Percentiles rank a stretch among this genome's conserved stretches.
phyloP scores from a whole-genome alignment of 1,140 invertebrate species.

The Caenorhabditis tropicalis region DNA sequence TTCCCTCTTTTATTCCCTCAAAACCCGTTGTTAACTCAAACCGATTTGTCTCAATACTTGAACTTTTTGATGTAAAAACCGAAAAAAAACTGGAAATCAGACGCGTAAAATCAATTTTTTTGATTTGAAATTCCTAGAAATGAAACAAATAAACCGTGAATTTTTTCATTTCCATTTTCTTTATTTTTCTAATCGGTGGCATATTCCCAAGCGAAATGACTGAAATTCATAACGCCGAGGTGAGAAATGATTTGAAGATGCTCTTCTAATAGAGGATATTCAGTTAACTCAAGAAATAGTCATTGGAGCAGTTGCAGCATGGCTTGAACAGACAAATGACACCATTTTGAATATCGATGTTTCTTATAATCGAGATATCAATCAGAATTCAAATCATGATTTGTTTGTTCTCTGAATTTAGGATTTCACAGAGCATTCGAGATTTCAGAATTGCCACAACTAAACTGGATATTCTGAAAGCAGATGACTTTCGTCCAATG shows the following conservation, averaged over 20 bases:
- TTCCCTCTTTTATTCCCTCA: neutral
- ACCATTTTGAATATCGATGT: slow-evolving; percentile 3
- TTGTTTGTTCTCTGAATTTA: neutral
- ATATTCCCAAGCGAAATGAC: slow-evolving; percentile 25
- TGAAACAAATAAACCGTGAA: neutral
- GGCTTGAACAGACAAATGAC: slow-evolving; percentile 35
- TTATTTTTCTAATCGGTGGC: neutral
- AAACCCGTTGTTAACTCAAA: neutral
- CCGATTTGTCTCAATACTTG: slow-evolving; percentile 14
- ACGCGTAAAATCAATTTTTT: neutral
- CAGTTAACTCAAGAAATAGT: slow-evolving; percentile 42
- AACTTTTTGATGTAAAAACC: slow-evolving; percentile 7
- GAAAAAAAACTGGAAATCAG: too few relatives aligned
- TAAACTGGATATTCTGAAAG: slow-evolving; percentile 26
- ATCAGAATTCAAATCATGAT: slow-evolving; percentile 17
- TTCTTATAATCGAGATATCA: neutral
- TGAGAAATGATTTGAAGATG: neutral
- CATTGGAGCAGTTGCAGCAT: slow-evolving; percentile 31
- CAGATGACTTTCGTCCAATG: neutral
- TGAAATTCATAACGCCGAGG: slow-evolving; percentile 41
- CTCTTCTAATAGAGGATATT: neutral
- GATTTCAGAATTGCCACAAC: slow-evolving; percentile 1
- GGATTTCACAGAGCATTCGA: neutral
- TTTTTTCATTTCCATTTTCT: neutral
- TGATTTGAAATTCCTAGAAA: neutral